Percentiles rank a stretch among this genome's conserved stretches.
phyloP scores from a whole-genome alignment of 2,797 vertebrate genomes.

The Furcifer pardalis region DNA sequence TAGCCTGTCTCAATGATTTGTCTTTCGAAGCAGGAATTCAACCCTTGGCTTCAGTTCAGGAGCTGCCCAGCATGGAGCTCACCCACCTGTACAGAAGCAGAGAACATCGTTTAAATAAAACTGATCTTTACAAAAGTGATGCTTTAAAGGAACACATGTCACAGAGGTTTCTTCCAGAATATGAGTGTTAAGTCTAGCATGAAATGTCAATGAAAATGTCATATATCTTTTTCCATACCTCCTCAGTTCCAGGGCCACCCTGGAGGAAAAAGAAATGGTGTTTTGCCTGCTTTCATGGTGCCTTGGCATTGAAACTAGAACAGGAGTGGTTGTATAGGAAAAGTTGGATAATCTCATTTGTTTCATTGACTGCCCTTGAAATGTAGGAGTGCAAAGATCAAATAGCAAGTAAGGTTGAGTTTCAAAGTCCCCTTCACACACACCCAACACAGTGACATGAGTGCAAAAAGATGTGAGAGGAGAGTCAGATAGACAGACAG shows the following conservation, averaged over 20 bases:
- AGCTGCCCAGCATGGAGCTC: conserved; percentile 27
- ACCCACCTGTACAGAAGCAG: too few relatives aligned
- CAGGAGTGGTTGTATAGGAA: conserved; percentile 37
- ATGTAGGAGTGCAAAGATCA: conserved; percentile 38
- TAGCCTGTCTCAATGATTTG: neutral
- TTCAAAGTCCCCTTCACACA: conserved; percentile 34
- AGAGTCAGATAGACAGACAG: neutral
- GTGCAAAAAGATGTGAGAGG: conserved; percentile 11
- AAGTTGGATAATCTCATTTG: conserved; percentile 58
- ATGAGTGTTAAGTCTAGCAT: conserved; percentile 7
- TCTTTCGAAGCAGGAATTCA: conserved; percentile 1
- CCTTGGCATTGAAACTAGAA: conserved; percentile 47
- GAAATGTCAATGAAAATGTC: conserved; percentile 19
- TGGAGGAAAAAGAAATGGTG: neutral
- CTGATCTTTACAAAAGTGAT: conserved; percentile 14
- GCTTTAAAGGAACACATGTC: conserved; percentile 21
- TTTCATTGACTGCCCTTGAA: conserved; percentile 44
- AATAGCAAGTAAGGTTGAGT: conserved; percentile 42
- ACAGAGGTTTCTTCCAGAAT: conserved; percentile 6
- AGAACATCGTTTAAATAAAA: conserved; percentile 18
- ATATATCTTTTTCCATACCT: conserved; percentile 33
- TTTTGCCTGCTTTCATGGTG: conserved; percentile 23
- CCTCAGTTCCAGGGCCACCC: conserved; percentile 29
- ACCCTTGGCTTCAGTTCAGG: conserved; percentile 25
- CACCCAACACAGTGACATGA: conserved; percentile 38